Percentiles rank a stretch among this genome's conserved stretches.
These are phyloP conservation scores for Heliopora coerulea DNA, from an alignment of 92 coral and sea anemone genomes.

Conservation along the genomic window DNA sequence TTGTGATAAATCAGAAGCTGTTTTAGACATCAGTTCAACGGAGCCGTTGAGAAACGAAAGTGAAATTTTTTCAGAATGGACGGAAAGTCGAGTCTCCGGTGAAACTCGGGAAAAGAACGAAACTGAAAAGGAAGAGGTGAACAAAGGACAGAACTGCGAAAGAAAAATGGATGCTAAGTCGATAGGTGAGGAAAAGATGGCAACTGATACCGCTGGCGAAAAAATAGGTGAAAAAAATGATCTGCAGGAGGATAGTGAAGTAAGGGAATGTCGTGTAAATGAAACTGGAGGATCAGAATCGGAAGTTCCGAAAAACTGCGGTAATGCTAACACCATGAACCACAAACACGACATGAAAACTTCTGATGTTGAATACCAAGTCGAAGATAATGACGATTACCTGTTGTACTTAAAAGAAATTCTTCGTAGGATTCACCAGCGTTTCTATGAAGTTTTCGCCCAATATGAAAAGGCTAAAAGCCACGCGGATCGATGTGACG, in stretches of 20 bases:
- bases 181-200: neutral
- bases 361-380: constrained; percentile 34
- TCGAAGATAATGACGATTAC: constrained; percentile 86
- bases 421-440: constrained; percentile 72
- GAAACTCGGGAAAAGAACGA: neutral
- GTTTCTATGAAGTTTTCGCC: constrained; percentile 62
- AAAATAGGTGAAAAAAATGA: neutral
- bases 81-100: no score
- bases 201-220: neutral
- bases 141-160: constrained; percentile 6
- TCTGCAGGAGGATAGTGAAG: neutral
- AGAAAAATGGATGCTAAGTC: neutral
- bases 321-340: neutral
- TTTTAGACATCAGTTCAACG: neutral
- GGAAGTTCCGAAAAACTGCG: constrained; percentile 1
- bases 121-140: neutral
- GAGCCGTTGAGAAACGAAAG: neutral
- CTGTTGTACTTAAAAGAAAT: constrained; percentile 91
- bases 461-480: neutral
- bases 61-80: no score
- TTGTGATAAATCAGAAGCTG: neutral
- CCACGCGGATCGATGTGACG: constrained; percentile 11
- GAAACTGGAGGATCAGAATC: constrained; percentile 26
- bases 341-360: neutral
- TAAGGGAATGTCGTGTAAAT: constrained; percentile 5